A percentile compares a stretch with the other conserved stretches of the same genome.
phyloP scores from a whole-genome alignment of 2,888 invertebrate genomes.

The Leptogaster cylindrica region DNA sequence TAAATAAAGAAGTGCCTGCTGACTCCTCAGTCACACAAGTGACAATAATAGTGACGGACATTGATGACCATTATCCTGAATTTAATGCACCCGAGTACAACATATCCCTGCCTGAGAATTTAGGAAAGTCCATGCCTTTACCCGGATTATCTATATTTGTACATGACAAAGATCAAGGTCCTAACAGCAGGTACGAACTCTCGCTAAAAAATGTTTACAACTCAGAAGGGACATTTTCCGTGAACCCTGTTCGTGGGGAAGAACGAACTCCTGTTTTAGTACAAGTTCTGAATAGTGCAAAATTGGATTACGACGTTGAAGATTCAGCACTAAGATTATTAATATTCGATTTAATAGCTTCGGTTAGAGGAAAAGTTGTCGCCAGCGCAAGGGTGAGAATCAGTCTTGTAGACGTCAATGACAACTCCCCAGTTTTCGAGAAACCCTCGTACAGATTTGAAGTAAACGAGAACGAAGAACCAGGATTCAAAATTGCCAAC shows the following conservation, averaged over 20 bases:
- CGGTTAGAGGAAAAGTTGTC: constrained; percentile 65
- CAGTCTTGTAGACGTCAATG: constrained; percentile 77
- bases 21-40: constrained; percentile 73
- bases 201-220: constrained; percentile 68
- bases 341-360: constrained; percentile 73
- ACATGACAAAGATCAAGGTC: constrained; percentile 75
- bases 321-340: constrained; percentile 67
- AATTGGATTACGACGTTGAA: constrained; percentile 75
- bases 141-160: constrained; percentile 78
- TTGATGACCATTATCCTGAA: constrained; percentile 76
- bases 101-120: constrained; percentile 78
- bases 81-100: constrained; percentile 73
- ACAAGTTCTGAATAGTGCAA: constrained; percentile 70
- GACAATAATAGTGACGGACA: constrained; percentile 79
- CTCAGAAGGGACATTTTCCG: constrained; percentile 67
- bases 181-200: constrained; percentile 74
- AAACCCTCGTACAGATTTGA: constrained; percentile 69
- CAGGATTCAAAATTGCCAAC: constrained; percentile 69
- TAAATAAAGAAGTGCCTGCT: constrained; percentile 73
- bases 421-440: constrained; percentile 76
- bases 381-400: constrained; percentile 69
- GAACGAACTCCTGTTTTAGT: constrained; percentile 78
- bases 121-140: constrained; percentile 71
- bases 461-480: constrained; percentile 70
- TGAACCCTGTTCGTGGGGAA: constrained; percentile 72